phyloP scores from a whole-genome alignment of 2,113 vertebrate genomes.

The Bos taurus region ARS-UCD2.0 NC_037345.1:7879501-7880000 shows the following conservation, averaged over 20 bases:
- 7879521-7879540: neutral
- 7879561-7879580: neutral
- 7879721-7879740: constrained; percentile 36
- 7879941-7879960: neutral
- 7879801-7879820: constrained; percentile 69
- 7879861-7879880: neutral
- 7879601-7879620: neutral
- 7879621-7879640: constrained; percentile 84
- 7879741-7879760: constrained; percentile 82
- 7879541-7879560: neutral
- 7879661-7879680: constrained; percentile 86
- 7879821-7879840: neutral
- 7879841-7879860: too few species aligned
- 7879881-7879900: neutral
- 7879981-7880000: fast-evolving
- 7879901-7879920: fast-evolving
- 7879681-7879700: constrained; percentile 86
- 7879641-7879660: constrained; percentile 90
- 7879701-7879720: constrained; percentile 87
- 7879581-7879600: fast-evolving
- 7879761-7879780: constrained; percentile 87
- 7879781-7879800: constrained; percentile 88
- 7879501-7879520: neutral
- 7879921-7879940: neutral
- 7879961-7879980: neutral